Percentiles rank a stretch among this genome's conserved stretches.
Evolutionary conservation across 2,113 vertebrate genomes (phyloP).

Genomic region (Pseudorectes ferrugineus): DNA sequence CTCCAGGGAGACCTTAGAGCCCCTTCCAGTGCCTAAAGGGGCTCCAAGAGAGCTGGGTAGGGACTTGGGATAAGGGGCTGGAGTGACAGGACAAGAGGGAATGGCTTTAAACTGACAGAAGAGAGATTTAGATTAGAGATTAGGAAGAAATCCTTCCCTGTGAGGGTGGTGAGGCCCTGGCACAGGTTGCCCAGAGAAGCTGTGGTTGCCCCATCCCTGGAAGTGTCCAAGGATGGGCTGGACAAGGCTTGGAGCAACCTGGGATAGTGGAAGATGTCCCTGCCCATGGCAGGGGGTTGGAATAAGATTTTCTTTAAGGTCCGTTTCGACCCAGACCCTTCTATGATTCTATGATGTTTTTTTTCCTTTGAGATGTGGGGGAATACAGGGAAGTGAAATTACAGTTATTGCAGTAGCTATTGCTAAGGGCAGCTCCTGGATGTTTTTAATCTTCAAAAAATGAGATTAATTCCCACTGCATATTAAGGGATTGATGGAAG

Average conservation of each 20-base stretch:
- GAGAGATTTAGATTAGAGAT: not conserved
- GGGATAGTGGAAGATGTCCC: not conserved
- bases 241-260: not conserved
- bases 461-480: not conserved
- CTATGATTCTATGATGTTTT: rapidly evolving
- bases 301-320: not conserved
- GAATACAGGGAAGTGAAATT: not conserved
- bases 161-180: rapidly evolving
- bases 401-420: not conserved
- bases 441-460: not conserved
- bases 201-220: not conserved
- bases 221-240: not conserved
- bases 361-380: not conserved
- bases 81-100: not conserved
- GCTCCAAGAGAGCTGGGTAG: not conserved
- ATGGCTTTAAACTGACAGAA: not conserved
- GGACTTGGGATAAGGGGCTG: not conserved
- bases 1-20: not conserved
- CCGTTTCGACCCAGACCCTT: not conserved
- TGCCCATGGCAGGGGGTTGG: not conserved
- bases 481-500: not conserved
- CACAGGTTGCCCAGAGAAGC: not conserved
- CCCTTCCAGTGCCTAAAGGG: not conserved
- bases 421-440: not conserved
- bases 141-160: not conserved